Evolutionary conservation across 2,888 invertebrate species (phyloP).

Genomic region (Tuta absoluta): DNA sequence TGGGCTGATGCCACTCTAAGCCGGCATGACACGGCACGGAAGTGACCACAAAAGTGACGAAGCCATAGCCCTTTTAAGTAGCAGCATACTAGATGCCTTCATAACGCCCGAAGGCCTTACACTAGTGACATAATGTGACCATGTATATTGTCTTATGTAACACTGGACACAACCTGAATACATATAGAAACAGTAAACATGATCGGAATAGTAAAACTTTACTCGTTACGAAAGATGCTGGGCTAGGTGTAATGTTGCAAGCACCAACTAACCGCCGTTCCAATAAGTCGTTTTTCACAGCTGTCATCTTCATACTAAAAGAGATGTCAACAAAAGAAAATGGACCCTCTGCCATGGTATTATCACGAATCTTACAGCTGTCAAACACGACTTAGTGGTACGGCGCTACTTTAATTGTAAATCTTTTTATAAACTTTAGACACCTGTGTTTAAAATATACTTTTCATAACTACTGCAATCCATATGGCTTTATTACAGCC

Average conservation of each 20-base stretch:
- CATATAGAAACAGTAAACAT: conserved; percentile 35
- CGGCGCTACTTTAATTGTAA: too few species aligned
- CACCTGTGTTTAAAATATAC: too few species aligned
- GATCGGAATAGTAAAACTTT: conserved; percentile 18
- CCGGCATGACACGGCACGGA: too few species aligned
- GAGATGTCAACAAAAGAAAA: too few species aligned
- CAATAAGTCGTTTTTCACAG: too few species aligned
- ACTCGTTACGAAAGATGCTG: conserved; percentile 17
- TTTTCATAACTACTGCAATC: not conserved
- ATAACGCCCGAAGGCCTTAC: conserved; percentile 34
- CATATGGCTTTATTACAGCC: too few species aligned
- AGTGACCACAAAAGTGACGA: not conserved
- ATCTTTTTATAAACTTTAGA: too few species aligned
- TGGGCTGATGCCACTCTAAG: too few species aligned
- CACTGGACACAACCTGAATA: conserved; percentile 46
- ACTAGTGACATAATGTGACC: conserved; percentile 40
- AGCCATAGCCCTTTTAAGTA: not conserved
- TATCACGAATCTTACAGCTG: too few species aligned
- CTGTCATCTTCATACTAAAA: too few species aligned
- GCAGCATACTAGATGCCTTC: not conserved
- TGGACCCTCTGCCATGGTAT: too few species aligned
- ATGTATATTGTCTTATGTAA: conserved; percentile 41
- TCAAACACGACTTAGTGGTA: too few species aligned
- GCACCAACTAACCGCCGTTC: not conserved
- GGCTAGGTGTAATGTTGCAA: not conserved